Percentiles rank a stretch among this genome's conserved stretches.
Evolutionary conservation across 2,797 vertebrate species (phyloP).

Genomic region (Melanotaenia boesemani): DNA sequence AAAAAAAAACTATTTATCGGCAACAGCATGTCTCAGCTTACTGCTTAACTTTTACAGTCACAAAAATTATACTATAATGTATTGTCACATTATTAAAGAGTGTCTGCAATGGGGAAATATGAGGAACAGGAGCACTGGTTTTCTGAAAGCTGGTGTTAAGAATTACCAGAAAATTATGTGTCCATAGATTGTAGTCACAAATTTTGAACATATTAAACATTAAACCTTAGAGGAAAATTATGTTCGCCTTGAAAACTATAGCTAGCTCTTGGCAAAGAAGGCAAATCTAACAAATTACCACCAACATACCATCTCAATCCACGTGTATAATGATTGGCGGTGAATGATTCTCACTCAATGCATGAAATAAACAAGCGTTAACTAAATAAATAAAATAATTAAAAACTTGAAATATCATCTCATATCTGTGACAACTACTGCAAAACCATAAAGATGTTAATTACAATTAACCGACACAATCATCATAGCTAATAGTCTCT

Average conservation of each 20-base stretch:
- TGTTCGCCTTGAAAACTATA: neutral
- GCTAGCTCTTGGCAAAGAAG: neutral
- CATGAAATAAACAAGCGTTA: neutral
- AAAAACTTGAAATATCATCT: neutral
- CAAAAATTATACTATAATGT: neutral
- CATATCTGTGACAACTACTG: neutral
- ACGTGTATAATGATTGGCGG: neutral
- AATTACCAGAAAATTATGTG: too few species aligned
- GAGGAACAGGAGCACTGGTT: too few species aligned
- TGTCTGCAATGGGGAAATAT: too few species aligned
- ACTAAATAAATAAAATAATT: neutral
- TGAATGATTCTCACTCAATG: neutral
- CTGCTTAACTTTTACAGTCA: neutral
- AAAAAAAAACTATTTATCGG: neutral
- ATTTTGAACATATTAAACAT: neutral
- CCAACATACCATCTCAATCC: neutral
- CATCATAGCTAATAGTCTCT: slow-evolving; percentile 25
- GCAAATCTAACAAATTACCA: neutral
- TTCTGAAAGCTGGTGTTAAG: too few species aligned
- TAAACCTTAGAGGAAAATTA: neutral
- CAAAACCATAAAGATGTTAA: neutral
- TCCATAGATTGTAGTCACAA: too few species aligned
- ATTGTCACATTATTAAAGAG: neutral
- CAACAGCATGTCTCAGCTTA: neutral
- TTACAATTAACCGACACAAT: slow-evolving; percentile 8